A percentile compares a stretch with the other conserved stretches of the same genome.
phyloP scores from a whole-genome alignment of 2,888 invertebrate species.

The Tetheella fluctuosa region DNA sequence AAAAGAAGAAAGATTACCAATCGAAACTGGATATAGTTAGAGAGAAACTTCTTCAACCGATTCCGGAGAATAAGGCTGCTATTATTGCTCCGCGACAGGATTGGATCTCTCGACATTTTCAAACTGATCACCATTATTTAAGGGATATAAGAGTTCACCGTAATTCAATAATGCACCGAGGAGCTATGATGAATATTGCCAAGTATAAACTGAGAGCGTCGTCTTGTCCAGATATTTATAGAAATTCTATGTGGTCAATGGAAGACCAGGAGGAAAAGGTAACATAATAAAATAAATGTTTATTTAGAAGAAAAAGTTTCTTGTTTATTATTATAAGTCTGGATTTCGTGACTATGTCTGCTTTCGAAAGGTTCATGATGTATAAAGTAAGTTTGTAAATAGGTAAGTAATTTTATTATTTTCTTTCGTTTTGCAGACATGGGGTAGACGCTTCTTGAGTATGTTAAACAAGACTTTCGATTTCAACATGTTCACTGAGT shows the following conservation, averaged over 20 bases:
- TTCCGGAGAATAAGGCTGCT: conserved; percentile 73
- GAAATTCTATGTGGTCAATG: conserved; percentile 93
- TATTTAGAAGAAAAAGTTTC: neutral
- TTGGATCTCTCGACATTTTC: conserved; percentile 80
- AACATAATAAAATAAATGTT: conserved; percentile 12
- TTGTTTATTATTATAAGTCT: neutral
- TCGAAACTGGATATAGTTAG: conserved; percentile 69
- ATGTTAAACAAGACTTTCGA: conserved; percentile 90
- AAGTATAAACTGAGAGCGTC: conserved; percentile 93
- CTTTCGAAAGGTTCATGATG: neutral
- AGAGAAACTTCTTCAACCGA: conserved; percentile 72
- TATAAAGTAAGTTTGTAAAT: neutral
- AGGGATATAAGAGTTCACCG: conserved; percentile 89
- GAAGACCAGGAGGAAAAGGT: conserved; percentile 87
- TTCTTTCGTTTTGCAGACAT: conserved; percentile 84
- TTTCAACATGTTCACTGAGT: conserved; percentile 92
- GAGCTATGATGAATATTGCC: conserved; percentile 93
- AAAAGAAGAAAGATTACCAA: conserved; percentile 69
- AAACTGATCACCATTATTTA: conserved; percentile 87
- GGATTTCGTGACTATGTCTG: neutral
- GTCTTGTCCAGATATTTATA: conserved; percentile 96
- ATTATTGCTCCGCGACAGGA: conserved; percentile 61
- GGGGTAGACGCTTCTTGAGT: conserved; percentile 87
- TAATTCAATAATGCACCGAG: conserved; percentile 94
- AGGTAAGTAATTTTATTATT: neutral